Evolutionary conservation across 2,113 vertebrate species (phyloP), one percentile per base, ranked within the genome.

Genomic region (Steatornis caripensis): DNA sequence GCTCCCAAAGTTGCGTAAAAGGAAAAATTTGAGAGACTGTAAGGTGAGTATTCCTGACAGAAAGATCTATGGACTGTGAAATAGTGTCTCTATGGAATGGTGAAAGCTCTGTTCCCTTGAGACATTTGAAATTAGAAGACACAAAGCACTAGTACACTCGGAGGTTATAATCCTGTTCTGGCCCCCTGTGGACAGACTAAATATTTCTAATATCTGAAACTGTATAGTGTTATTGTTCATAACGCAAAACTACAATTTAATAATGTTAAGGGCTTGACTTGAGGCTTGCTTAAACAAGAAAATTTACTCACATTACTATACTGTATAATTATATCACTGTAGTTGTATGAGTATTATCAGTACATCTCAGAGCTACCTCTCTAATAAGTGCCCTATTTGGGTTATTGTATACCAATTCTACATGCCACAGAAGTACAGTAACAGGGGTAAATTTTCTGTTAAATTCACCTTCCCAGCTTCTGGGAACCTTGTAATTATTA

Each of bases 1-100:
- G 82, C 55, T 96, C 97, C 92, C 26, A 85, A 97, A 98, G 96
- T 98, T 96, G 22, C 94, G 95, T 71, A 95, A 95, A 97, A 78
- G 45, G 61, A 89, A 96, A 90, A 84, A 91, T 41, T 15, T 76
- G 88, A 89, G 77, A 64, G 69, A 79, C 74, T 88, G 43, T 55
- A 94, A 92, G 80, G 70, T 95, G 86, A 92, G 82, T 78, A 81
- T 69, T 92, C 57, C 81, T 95, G 89, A 95, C 87, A 96, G 92
- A 94, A 96, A 94, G 86, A 89, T 93, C 91, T 89, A 84, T 79
- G 81, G 41, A 41, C 65, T 97, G 65, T 82, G 86, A 92, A 96
- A 91, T 30, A 84, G 37, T 75, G 51, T 95, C 89, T 95, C 86
- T 82, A 34, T 37, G 53, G 89, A 96, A 95, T 74, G 58, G 75